Evolutionary conservation across 2,797 vertebrate species (phyloP), one percentile per base, ranked within the genome.

Genomic region (Intellagama lesueurii): DNA sequence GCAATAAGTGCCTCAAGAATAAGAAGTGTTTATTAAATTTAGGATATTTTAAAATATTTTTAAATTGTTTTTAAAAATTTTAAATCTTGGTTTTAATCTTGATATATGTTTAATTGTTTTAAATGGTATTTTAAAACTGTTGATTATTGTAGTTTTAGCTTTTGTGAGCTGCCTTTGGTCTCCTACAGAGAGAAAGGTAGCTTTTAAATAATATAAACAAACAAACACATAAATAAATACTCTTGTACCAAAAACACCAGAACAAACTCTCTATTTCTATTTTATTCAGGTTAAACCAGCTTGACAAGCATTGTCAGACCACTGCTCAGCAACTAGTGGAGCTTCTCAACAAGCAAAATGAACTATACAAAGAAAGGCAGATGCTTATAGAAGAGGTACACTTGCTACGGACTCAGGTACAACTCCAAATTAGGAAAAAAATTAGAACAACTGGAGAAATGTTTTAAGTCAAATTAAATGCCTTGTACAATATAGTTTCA

Each of bases 301-400:
- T 99, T 96, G 98, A 99, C 94, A 97, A 97, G 96, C 98, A 98
- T 94, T 97, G 98, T 96, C 98, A 99, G 97, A 96, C 95, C 96
- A 98, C 98, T n/a, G 98, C 98, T 90, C 98, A 97, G 97, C 98
- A 99, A 96, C 97, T 99, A 96, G 97, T 98, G 94, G 98, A 98
- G 96, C 94, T 99, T 91, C 98, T 99, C 95, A 96, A 95, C 96
- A 98, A 97, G 96, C 98, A 99, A 97, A 98, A 97, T 95, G 97
- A 98, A 96, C 98, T 98, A 91, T 97, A 98, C 94, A 96, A 97
- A 95, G 98, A 99, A 96, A 97, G 97, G 91, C 98, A 98, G 95
- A 94, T 95, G 87, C 98, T 98, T 85, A 94, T 95, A 0, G 97
- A 98, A 94, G 98, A 98, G 96, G 96, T 98, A 94, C 97, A 96